A percentile compares a stretch with the other conserved stretches of the same genome.
These are phyloP conservation scores for Tyrophagus putrescentiae DNA, from an alignment of 1,140 invertebrate species.

Conservation along the genomic window DNA sequence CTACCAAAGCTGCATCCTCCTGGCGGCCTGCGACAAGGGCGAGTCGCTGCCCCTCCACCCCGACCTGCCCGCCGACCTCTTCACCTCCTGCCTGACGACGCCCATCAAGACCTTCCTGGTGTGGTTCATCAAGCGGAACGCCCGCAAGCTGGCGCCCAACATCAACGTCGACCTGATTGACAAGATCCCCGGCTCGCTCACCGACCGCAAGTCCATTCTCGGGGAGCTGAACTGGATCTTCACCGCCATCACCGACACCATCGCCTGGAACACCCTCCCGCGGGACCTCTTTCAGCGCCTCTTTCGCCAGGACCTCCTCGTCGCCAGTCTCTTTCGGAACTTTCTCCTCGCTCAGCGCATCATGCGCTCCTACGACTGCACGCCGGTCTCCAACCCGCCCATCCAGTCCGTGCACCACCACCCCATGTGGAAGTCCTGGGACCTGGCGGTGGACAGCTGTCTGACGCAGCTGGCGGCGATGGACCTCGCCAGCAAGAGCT, in stretches of 20 bases:
- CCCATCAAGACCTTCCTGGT: constrained; percentile 90
- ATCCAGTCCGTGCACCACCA: constrained; percentile 74
- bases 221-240: constrained; percentile 99
- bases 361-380: constrained; percentile 88
- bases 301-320: constrained; percentile 92
- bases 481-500: constrained; percentile 36
- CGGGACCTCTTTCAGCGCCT: constrained; percentile 87
- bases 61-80: constrained; percentile 93
- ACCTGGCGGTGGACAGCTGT: constrained; percentile 82
- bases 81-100: constrained; percentile 92
- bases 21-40: constrained; percentile 78
- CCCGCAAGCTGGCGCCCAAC: constrained; percentile 60
- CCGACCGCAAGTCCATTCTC: constrained; percentile 87
- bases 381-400: constrained; percentile 73
- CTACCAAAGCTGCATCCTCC: constrained; percentile 82
- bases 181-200: constrained; percentile 85
- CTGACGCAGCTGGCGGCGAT: constrained; percentile 70
- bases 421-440: constrained; percentile 73
- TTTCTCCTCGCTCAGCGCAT: constrained; percentile 92
- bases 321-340: constrained; percentile 92
- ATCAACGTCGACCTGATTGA: constrained; percentile 70
- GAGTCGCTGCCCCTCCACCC: constrained; percentile 94
- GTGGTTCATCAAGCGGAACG: constrained; percentile 81
- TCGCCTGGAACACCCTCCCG: constrained; percentile 93
- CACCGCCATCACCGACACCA: constrained; percentile 98